Percentiles rank a stretch among this genome's conserved stretches.
Conservation (phyloP, 2,797 vertebrate genomes). For the Lepidocolaptes lacrymiger region DNA sequence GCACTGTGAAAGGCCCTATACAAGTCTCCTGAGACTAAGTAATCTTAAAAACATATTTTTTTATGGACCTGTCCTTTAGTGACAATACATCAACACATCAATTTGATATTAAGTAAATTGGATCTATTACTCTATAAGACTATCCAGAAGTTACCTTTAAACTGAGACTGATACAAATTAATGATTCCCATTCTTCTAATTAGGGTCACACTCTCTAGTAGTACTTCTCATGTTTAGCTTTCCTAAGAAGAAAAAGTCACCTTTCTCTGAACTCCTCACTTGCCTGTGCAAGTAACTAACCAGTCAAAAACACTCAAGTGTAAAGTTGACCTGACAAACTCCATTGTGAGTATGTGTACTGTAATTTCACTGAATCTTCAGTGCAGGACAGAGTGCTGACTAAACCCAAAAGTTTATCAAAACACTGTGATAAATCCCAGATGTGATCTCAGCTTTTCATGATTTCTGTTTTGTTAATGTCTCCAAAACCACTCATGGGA, state of each 20-base stretch:
- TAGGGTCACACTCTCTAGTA: not conserved
- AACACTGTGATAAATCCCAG: constrained; percentile 49
- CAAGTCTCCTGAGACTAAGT: not conserved
- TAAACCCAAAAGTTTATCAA: constrained; percentile 41
- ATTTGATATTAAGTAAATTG: not conserved
- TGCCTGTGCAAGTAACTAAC: not conserved
- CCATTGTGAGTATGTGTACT: not conserved
- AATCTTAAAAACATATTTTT: not conserved
- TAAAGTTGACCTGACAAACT: not conserved
- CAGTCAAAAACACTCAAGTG: not conserved
- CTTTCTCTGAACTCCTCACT: constrained; percentile 27
- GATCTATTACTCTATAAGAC: not conserved
- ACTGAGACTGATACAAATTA: not conserved
- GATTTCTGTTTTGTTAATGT: constrained; percentile 40
- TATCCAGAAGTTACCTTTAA: not conserved
- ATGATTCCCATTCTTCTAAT: not conserved
- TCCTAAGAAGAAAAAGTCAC: not conserved
- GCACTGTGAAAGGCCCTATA: not conserved
- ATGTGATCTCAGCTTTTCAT: constrained; percentile 2
- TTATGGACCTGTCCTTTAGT: not conserved
- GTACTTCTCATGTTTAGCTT: not conserved
- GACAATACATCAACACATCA: not conserved
- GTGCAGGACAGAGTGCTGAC: not conserved
- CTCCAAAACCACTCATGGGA: not conserved
- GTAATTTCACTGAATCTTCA: not conserved